Percentiles rank a stretch among this genome's conserved stretches.
Conservation (phyloP, 2,113 vertebrate genomes). For the Salvelinus fontinalis region DNA sequence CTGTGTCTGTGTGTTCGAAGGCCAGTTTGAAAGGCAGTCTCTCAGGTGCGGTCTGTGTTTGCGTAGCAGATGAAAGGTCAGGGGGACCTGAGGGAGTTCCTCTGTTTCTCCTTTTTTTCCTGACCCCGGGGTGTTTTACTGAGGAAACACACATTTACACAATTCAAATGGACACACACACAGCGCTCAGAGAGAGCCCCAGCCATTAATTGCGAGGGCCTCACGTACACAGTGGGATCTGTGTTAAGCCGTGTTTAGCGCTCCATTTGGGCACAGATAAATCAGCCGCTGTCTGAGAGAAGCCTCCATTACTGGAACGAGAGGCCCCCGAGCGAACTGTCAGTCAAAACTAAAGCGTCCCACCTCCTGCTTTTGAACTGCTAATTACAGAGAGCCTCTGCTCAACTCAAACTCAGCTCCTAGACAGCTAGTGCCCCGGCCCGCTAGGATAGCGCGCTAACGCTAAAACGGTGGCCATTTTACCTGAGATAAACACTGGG, state of each 20-base stretch:
- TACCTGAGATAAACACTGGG: constrained; percentile 46
- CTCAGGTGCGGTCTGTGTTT: constrained; percentile 51
- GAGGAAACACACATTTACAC: constrained; percentile 18
- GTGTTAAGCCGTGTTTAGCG: constrained; percentile 69
- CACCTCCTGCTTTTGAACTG: constrained; percentile 72
- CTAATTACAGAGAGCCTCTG: constrained; percentile 76
- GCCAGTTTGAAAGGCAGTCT: constrained; percentile 44
- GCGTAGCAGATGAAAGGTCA: constrained; percentile 62
- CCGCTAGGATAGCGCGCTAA: constrained; percentile 49
- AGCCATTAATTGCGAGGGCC: constrained; percentile 63
- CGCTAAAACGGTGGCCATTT: constrained; percentile 61
- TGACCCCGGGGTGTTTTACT: background rate
- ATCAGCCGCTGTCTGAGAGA: constrained; percentile 73
- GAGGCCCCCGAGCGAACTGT: constrained; percentile 64
- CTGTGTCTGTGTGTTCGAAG: background rate
- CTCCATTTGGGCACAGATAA: constrained; percentile 76
- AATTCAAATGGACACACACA: constrained; percentile 11
- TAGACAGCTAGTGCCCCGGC: constrained; percentile 13
- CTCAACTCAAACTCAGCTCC: constrained; percentile 25
- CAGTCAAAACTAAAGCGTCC: constrained; percentile 65
- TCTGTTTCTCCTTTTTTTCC: constrained; percentile 21
- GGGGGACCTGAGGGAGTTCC: constrained; percentile 52
- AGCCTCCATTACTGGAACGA: constrained; percentile 74
- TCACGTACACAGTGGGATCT: constrained; percentile 70
- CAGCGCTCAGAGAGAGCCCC: constrained; percentile 34